phyloP scores from a whole-genome alignment of 2,113 vertebrate species.

The Microtus richardsoni region DNA sequence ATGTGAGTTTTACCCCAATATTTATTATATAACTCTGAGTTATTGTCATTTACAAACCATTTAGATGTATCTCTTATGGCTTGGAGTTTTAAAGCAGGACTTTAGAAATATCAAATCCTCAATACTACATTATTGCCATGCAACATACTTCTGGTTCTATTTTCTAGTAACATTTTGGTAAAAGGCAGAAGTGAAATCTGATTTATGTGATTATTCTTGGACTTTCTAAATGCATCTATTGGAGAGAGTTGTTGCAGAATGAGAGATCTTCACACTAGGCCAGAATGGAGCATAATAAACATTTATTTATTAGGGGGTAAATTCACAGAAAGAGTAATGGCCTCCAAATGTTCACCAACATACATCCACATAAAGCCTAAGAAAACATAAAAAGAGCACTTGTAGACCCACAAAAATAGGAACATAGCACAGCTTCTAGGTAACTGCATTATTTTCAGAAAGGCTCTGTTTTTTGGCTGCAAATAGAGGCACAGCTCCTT shows the following conservation, averaged over 20 bases:
- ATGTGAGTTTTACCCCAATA: background rate
- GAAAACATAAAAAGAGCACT: no score
- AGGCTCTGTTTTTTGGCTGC: no score
- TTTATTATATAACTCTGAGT: background rate
- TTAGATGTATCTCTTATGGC: background rate
- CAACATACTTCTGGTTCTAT: conserved; percentile 27
- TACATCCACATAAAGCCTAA: no score
- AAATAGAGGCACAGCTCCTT: no score
- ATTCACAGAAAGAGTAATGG: no score
- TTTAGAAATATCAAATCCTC: background rate
- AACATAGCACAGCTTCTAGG: no score
- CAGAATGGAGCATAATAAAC: no score
- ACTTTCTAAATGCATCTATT: background rate
- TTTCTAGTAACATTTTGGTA: background rate
- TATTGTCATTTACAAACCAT: background rate
- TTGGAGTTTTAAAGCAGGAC: background rate
- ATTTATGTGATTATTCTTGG: conserved; percentile 20
- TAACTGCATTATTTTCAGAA: no score
- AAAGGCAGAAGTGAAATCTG: background rate
- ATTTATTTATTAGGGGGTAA: no score
- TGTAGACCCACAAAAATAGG: no score
- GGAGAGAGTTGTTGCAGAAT: background rate
- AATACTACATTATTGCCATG: background rate
- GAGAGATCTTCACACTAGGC: no score
- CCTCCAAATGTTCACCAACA: no score